Conservation (phyloP, 2,888 invertebrate species). For the Stenodera caucasica region DNA sequence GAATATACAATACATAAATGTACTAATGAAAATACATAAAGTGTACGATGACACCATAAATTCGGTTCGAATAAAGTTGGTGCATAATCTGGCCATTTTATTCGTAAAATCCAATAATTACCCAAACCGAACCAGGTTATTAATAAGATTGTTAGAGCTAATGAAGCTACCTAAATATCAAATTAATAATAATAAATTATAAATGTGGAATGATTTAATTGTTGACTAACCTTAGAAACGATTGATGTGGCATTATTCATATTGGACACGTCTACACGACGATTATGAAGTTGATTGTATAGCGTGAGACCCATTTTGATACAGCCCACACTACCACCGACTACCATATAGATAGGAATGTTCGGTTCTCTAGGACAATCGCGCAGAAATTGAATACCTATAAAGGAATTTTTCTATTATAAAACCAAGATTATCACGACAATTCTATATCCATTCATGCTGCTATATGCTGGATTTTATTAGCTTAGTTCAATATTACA, state of each 20-base stretch:
- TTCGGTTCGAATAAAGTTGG: constrained; percentile 75
- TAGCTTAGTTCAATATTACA: too few relatives aligned
- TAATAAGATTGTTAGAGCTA: constrained; percentile 69
- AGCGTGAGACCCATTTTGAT: constrained; percentile 70
- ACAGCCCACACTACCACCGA: constrained; percentile 77
- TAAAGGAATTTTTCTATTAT: constrained; percentile 5
- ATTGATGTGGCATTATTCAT: constrained; percentile 59
- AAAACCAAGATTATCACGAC: background rate
- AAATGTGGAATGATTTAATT: background rate
- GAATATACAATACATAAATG: constrained; percentile 74
- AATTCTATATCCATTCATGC: too few relatives aligned
- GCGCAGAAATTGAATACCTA: constrained; percentile 77
- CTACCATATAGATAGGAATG: constrained; percentile 80
- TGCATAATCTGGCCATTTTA: constrained; percentile 76
- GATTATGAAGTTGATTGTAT: constrained; percentile 66
- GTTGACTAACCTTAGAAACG: constrained; percentile 55
- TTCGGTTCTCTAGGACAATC: constrained; percentile 78
- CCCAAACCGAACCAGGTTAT: constrained; percentile 76
- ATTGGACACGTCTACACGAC: constrained; percentile 52
- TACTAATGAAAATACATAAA: constrained; percentile 75
- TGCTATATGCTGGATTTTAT: too few relatives aligned
- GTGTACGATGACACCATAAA: constrained; percentile 76
- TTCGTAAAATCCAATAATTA: constrained; percentile 76
- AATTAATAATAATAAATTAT: background rate
- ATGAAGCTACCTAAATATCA: constrained; percentile 59